Conservation (phyloP, 2,113 vertebrate species). For the Dipodomys ordii region DNA sequence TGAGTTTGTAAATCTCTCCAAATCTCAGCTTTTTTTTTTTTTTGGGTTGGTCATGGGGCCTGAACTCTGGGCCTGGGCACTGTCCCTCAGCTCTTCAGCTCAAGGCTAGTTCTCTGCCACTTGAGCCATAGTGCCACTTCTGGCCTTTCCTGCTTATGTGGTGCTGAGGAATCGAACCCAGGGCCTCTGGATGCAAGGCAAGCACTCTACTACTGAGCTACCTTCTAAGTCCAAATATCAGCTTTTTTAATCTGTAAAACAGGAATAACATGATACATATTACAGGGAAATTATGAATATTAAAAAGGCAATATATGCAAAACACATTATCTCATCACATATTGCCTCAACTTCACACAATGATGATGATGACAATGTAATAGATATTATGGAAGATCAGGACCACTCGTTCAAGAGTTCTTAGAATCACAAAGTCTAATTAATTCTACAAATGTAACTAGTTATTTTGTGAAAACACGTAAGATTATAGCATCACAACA, state of each 20-base stretch:
- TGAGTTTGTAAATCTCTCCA: constrained; percentile 7
- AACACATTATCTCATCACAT: background rate
- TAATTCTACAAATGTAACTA: constrained; percentile 21
- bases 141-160: too few species aligned
- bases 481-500: constrained; percentile 13
- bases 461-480: constrained; percentile 10
- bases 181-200: too few species aligned
- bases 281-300: background rate
- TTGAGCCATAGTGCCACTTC: too few species aligned
- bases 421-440: background rate
- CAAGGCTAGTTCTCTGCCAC: too few species aligned
- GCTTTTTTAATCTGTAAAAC: constrained; percentile 12
- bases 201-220: too few species aligned
- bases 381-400: background rate
- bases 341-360: background rate
- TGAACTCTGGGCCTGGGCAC: too few species aligned
- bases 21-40: background rate
- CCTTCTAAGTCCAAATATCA: background rate
- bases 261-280: background rate
- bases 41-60: too few species aligned
- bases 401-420: background rate
- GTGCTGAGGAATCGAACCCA: too few species aligned
- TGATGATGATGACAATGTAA: background rate
- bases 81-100: too few species aligned
- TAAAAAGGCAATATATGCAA: background rate